These are phyloP conservation scores for Arnoldichthys spilopterus DNA, from an alignment of 2,797 vertebrate species.

Conservation along the genomic window DNA sequence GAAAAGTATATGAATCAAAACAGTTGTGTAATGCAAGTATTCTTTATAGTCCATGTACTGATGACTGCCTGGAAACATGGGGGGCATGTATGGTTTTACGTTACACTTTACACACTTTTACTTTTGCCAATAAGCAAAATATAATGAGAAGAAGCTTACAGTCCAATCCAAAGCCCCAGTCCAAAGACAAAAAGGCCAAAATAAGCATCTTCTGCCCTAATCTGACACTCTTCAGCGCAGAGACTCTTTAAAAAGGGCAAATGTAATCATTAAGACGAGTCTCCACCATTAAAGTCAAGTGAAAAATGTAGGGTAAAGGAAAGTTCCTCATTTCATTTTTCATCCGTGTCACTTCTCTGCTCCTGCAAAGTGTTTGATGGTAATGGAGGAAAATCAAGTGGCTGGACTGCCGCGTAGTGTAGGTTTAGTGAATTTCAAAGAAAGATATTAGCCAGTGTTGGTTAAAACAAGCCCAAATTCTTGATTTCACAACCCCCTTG, in stretches of 20 bases:
- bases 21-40: not conserved
- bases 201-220: not conserved
- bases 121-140: not conserved
- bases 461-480: not conserved
- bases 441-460: not conserved
- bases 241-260: not conserved
- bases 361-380: not conserved
- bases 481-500: not conserved
- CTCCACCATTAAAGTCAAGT: conserved; percentile 4
- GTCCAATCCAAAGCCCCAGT: not conserved
- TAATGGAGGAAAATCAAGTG: not conserved
- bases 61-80: too few species aligned
- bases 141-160: not conserved
- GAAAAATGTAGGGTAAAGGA: not conserved
- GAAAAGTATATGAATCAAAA: too few species aligned
- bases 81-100: too few species aligned
- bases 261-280: conserved; percentile 1
- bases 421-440: not conserved
- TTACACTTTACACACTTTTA: not conserved
- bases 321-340: not conserved
- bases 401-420: too few species aligned
- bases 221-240: not conserved
- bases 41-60: not conserved
- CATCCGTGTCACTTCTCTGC: not conserved
- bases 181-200: not conserved